Percentiles rank a stretch among this genome's conserved stretches.
Evolutionary conservation across 23 tunicate species (phyloP).

Genomic region (Trididemnum nubilum): DNA sequence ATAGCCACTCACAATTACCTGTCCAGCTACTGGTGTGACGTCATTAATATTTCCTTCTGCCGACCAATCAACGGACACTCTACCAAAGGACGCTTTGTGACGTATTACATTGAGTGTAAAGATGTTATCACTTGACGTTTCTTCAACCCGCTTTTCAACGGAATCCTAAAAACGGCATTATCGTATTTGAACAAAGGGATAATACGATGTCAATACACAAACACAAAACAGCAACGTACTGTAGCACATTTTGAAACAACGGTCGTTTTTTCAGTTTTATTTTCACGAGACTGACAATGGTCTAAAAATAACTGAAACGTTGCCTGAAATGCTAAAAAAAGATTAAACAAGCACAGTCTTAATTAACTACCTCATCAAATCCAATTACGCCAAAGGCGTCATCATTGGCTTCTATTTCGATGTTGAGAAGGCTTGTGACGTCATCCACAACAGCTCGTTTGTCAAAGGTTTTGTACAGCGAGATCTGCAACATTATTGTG

Average conservation of each 20-base stretch:
- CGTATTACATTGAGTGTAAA: conserved; percentile 64
- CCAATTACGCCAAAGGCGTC: conserved; percentile 80
- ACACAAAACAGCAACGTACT: not conserved
- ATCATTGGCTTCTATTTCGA: conserved; percentile 68
- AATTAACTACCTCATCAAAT: conserved; percentile 52
- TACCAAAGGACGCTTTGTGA: conserved; percentile 47
- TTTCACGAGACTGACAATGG: not conserved
- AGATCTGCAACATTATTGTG: conserved; percentile 48
- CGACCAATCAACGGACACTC: conserved; percentile 60
- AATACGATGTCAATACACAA: too few species aligned
- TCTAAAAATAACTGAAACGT: not conserved
- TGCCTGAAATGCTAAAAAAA: not conserved
- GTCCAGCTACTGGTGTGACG: conserved; percentile 63
- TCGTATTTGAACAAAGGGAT: not conserved
- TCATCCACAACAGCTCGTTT: conserved; percentile 49
- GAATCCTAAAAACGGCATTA: conserved; percentile 64
- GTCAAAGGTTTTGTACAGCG: conserved; percentile 41
- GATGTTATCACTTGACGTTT: conserved; percentile 39
- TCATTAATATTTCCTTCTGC: conserved; percentile 67
- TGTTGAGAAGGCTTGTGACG: conserved; percentile 31
- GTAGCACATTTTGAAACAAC: too few species aligned
- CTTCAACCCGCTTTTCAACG: conserved; percentile 47
- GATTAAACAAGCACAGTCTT: too few species aligned
- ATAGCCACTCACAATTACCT: too few species aligned
- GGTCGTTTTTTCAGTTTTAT: too few species aligned